A percentile compares a stretch with the other conserved stretches of the same genome.
Evolutionary conservation across 1,140 invertebrate species (phyloP).

Genomic region (Aphaenogaster floridana): DNA sequence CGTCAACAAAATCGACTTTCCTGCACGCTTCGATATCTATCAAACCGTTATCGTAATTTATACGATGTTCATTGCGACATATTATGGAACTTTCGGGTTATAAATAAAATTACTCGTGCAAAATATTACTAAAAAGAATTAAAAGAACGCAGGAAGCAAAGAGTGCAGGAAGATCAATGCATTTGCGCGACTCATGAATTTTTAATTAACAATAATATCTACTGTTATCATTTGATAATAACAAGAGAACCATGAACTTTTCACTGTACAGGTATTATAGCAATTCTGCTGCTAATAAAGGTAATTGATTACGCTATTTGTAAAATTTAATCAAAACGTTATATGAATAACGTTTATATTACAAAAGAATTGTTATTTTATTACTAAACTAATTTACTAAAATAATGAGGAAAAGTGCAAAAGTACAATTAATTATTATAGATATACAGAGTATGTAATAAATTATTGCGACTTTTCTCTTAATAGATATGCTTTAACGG

Average conservation of each 20-base stretch:
- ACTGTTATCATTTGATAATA: background rate
- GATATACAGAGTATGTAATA: background rate
- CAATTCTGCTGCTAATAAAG: background rate
- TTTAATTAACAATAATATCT: conserved; percentile 13
- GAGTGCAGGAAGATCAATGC: background rate
- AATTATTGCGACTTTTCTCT: conserved; percentile 10
- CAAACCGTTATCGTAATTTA: conserved; percentile 21
- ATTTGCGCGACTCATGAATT: background rate
- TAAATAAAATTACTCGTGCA: conserved; percentile 15
- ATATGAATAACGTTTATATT: background rate
- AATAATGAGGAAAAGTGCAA: background rate
- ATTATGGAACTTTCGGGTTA: conserved; percentile 15
- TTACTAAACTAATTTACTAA: background rate
- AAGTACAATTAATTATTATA: background rate
- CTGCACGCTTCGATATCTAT: background rate
- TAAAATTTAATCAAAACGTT: background rate
- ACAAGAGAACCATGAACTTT: background rate
- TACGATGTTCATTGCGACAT: background rate
- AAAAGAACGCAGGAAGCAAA: background rate
- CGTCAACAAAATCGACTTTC: conserved; percentile 37
- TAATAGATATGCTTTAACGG: background rate
- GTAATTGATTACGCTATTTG: background rate
- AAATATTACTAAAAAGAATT: conserved; percentile 7
- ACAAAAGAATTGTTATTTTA: conserved; percentile 9
- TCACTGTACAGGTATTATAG: background rate